phyloP scores from a whole-genome alignment of 2,888 invertebrate genomes.

The Nipponacmea schrenckii region DNA sequence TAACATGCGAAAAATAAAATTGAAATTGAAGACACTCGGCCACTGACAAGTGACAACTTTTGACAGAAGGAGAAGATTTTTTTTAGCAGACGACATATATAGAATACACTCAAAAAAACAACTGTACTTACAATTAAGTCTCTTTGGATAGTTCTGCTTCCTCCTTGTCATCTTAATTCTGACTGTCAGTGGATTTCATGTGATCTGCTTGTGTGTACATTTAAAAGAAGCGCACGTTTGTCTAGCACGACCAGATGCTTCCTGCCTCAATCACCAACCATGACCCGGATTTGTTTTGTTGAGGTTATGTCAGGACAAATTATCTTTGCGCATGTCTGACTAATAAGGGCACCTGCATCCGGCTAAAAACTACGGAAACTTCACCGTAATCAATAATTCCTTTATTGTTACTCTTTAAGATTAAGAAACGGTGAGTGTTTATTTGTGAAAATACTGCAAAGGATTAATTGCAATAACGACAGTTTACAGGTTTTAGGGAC shows the following conservation, averaged over 20 bases:
- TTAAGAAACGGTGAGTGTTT: no score
- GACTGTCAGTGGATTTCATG: conserved; percentile 5
- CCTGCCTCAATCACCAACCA: conserved; percentile 14
- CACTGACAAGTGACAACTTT: conserved; percentile 14
- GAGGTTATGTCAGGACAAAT: conserved; percentile 25
- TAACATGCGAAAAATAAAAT: no score
- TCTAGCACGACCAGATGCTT: conserved; percentile 7
- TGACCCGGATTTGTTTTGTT: conserved; percentile 22
- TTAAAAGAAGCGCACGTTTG: conserved; percentile 7
- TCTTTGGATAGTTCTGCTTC: conserved; percentile 74
- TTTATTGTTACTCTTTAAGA: no score
- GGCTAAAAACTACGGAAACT: conserved; percentile 13
- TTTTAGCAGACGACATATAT: conserved; percentile 25
- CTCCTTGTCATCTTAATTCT: conserved; percentile 55
- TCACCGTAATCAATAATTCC: conserved; percentile 13
- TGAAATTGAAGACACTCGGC: no score
- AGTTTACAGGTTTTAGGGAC: no score
- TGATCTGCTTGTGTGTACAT: conserved; percentile 1
- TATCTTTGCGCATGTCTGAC: conserved; percentile 35
- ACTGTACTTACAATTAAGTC: conserved; percentile 58
- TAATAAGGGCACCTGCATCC: conserved; percentile 32
- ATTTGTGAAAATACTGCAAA: no score
- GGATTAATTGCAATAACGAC: no score
- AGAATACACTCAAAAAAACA: conserved; percentile 24
- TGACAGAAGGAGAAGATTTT: conserved; percentile 16